A percentile compares a stretch with the other conserved stretches of the same genome.
phyloP scores from a whole-genome alignment of 1,140 invertebrate species.

The Sesamia nonagrioides region DNA sequence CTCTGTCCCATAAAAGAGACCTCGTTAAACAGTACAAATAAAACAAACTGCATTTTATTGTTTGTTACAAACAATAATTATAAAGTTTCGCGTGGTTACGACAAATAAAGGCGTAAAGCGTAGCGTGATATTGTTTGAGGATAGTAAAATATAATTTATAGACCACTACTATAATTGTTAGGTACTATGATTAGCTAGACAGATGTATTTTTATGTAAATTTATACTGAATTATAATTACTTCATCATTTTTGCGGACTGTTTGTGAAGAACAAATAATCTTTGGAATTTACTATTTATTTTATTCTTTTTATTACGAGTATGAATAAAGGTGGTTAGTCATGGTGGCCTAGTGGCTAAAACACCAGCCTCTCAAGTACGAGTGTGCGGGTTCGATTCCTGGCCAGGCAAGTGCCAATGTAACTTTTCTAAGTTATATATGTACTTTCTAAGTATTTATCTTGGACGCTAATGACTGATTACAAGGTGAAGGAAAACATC shows the following conservation, averaged over 20 bases:
- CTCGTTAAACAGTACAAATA: background rate
- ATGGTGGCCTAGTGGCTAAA: too few relatives aligned
- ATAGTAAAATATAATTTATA: slow-evolving; percentile 28
- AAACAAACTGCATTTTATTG: slow-evolving; percentile 2
- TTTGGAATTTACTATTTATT: too few relatives aligned
- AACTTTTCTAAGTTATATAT: too few relatives aligned
- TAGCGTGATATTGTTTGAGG: slow-evolving; percentile 46
- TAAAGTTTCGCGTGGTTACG: slow-evolving; percentile 32
- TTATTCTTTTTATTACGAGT: too few relatives aligned
- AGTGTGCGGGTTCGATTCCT: too few relatives aligned
- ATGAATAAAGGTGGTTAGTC: too few relatives aligned
- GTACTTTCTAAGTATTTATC: too few relatives aligned
- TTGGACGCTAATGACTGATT: too few relatives aligned
- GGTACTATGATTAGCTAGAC: background rate
- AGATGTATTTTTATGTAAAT: slow-evolving; percentile 1
- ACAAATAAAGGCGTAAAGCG: slow-evolving; percentile 34
- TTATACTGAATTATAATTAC: background rate
- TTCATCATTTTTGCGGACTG: background rate
- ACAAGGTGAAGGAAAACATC: too few relatives aligned
- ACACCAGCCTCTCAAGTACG: too few relatives aligned
- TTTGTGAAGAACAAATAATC: background rate
- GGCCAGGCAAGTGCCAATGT: too few relatives aligned
- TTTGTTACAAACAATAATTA: slow-evolving; percentile 34
- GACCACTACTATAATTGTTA: background rate
- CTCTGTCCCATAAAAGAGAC: background rate